Evolutionary conservation across 2,888 invertebrate genomes (phyloP), one percentile per base, ranked within the genome.

Genomic region (Tetramorium bicarinatum): DNA sequence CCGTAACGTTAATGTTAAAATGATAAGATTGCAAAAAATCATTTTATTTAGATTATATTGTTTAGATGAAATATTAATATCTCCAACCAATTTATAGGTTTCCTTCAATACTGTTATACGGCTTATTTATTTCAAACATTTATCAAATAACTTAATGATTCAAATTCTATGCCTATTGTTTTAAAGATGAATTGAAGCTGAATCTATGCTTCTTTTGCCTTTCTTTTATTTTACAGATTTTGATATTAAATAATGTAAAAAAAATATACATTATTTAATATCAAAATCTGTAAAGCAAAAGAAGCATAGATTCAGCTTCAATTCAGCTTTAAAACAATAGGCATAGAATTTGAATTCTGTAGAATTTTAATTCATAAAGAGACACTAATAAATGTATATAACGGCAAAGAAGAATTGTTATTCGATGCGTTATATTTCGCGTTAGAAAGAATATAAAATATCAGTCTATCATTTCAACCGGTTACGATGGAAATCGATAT

Each of bases 401-500:
- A 15, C 47, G 34, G 52, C 41, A 38, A 34, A 34, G 41, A 67
- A 41, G 3, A 67, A 52, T 67, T 67, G 18, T 64, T 76, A 9
- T 49, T 41, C 9, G n/a, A 52, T 41, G 38, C 41, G 8, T 77
- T 77, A 77, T 6, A 44, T 44, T 77, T 77, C 3, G 18, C 13
- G 1, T 25, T 21, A 56, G 21, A 34, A 56, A 54, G 3, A n/a
- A 4, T 13, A 4, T 2, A 47, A 71, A 72, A 47, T 72, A 72
- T 72, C 71, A 44, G 54, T 56, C 41, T 41, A 34, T 72, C n/a
- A 21, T 18, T 79, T 69, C 21, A 8, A 62, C 0, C 34, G 21
- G 44, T 79, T 47, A 47, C 13, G 74, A 77, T 44, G 7, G n/a
- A 41, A 72, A 72, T 56, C 74, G 44, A 79, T 79, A 72, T 49